These are phyloP conservation scores for Pelodytes ibericus DNA, from an alignment of 2,797 vertebrate species.

Conservation along the genomic window DNA sequence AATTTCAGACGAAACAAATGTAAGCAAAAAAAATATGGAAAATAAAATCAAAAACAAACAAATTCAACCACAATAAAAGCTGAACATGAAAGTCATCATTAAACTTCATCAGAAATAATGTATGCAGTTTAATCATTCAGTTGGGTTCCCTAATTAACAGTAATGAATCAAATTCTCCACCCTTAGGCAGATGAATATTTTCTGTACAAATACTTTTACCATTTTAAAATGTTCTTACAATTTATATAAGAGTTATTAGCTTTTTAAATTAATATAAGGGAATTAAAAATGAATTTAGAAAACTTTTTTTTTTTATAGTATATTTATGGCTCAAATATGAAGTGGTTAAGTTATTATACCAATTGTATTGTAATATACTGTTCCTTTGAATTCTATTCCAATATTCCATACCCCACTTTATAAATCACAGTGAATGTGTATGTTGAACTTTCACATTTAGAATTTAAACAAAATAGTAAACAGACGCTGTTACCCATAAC, in stretches of 20 bases:
- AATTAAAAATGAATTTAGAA: too few relatives aligned
- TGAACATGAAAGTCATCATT: neutral
- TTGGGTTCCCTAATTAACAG: neutral
- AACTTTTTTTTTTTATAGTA: too few relatives aligned
- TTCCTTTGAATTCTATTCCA: too few relatives aligned
- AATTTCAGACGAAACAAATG: too few relatives aligned
- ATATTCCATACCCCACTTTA: too few relatives aligned
- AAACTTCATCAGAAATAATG: neutral
- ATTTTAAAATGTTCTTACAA: neutral
- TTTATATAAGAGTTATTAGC: neutral
- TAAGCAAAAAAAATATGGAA: neutral
- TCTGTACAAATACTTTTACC: neutral
- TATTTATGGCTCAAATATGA: too few relatives aligned
- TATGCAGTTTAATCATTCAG: neutral
- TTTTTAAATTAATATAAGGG: neutral
- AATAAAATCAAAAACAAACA: neutral
- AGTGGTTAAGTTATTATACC: too few relatives aligned
- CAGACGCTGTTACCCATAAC: too few relatives aligned
- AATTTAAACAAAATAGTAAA: too few relatives aligned
- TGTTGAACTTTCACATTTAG: too few relatives aligned
- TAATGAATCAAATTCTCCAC: neutral
- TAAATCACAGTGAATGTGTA: too few relatives aligned
- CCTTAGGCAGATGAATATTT: neutral
- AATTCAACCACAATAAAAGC: neutral
- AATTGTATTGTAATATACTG: too few relatives aligned